phyloP scores from a whole-genome alignment of 2,113 vertebrate species.

The Excalfactoria chinensis region DNA sequence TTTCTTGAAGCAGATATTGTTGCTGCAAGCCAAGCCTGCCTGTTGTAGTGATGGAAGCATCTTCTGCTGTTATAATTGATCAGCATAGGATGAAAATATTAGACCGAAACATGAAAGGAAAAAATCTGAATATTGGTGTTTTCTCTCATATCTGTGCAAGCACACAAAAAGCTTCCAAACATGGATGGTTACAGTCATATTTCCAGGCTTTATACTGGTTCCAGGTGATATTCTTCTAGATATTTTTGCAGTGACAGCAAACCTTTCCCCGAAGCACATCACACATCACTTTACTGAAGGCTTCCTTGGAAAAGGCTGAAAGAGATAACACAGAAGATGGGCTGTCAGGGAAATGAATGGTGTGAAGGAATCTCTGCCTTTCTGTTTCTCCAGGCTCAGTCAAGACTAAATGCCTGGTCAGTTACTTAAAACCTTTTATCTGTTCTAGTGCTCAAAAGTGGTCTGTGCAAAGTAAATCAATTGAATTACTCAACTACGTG shows the following conservation, averaged over 20 bases:
- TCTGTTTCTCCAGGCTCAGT: background rate
- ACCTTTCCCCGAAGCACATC: conserved; percentile 47
- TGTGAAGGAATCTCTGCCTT: conserved; percentile 32
- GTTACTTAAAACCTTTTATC: conserved; percentile 32
- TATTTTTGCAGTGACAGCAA: conserved; percentile 26
- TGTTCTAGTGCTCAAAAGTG: background rate
- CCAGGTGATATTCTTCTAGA: conserved; percentile 30
- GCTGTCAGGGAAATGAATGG: conserved; percentile 58
- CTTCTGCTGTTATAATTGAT: background rate
- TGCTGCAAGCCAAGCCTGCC: background rate
- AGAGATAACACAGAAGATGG: conserved; percentile 61
- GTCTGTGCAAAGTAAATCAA: conserved; percentile 23
- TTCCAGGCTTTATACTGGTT: conserved; percentile 3
- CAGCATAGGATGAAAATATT: background rate
- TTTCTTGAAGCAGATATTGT: background rate
- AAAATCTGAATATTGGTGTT: background rate
- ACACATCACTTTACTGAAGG: conserved; percentile 51
- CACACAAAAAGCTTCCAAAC: background rate
- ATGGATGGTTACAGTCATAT: background rate
- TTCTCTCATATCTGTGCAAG: background rate
- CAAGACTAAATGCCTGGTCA: conserved; percentile 10
- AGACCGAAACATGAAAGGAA: background rate
- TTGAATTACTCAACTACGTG: background rate
- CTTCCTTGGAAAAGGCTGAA: conserved; percentile 62
- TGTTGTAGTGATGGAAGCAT: background rate